phyloP scores from a whole-genome alignment of 1,140 invertebrate species.

The Drosophila jambulina region DNA sequence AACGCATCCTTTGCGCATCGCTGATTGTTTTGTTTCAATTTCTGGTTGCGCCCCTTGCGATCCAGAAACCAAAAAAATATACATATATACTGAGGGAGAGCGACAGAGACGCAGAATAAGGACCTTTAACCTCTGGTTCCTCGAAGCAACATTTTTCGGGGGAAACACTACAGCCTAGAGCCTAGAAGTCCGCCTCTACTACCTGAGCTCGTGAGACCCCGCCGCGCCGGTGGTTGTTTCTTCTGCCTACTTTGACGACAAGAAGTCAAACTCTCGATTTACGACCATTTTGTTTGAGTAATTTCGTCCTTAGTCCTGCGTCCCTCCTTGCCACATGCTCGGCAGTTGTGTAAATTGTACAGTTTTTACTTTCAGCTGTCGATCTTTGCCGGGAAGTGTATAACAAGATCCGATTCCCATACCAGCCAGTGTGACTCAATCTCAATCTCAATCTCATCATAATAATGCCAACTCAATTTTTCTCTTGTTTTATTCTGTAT shows the following conservation, averaged over 20 bases:
- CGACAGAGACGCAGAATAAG: neutral
- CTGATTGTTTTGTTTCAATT: slow-evolving; percentile 82
- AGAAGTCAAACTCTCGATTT: slow-evolving; percentile 85
- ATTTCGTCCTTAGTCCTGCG: slow-evolving; percentile 58
- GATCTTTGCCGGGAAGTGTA: slow-evolving; percentile 25
- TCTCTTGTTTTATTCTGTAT: neutral
- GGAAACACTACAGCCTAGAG: slow-evolving; percentile 34
- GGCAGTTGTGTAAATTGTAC: slow-evolving; percentile 74
- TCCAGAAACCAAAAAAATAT: slow-evolving; percentile 25
- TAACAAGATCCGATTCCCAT: slow-evolving; percentile 7
- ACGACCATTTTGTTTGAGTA: slow-evolving; percentile 84
- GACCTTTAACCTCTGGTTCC: slow-evolving; percentile 52
- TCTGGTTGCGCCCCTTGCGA: slow-evolving; percentile 62
- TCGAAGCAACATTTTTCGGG: slow-evolving; percentile 61
- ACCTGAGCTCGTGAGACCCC: slow-evolving; percentile 56
- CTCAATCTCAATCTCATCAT: slow-evolving; percentile 62
- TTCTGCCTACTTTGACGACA: slow-evolving; percentile 78
- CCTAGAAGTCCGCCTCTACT: slow-evolving; percentile 47
- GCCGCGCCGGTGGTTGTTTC: slow-evolving; percentile 71
- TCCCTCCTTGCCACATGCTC: slow-evolving; percentile 58
- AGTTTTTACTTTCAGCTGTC: slow-evolving; percentile 79
- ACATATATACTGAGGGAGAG: neutral
- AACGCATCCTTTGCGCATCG: slow-evolving; percentile 78
- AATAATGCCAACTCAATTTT: slow-evolving; percentile 21
- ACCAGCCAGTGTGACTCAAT: slow-evolving; percentile 55